Conservation (phyloP, 2,888 invertebrate genomes). For the Polydrusus cervinus region DNA sequence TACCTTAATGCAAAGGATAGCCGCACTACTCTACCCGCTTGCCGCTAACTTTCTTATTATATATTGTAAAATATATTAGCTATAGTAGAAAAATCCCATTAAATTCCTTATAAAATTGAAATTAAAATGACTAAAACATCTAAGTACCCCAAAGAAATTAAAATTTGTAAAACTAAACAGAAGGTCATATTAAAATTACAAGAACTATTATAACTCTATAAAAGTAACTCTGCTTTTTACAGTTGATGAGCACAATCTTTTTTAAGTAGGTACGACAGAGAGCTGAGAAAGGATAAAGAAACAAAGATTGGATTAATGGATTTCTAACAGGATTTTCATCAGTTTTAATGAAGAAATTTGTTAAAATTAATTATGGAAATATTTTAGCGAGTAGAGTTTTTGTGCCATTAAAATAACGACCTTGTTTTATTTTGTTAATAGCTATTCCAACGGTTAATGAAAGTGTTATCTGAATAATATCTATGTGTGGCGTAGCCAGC, state of each 20-base stretch:
- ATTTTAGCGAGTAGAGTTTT: conserved; percentile 16
- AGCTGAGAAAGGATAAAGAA: conserved; percentile 12
- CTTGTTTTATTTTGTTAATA: conserved; percentile 6
- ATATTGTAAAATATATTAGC: no score
- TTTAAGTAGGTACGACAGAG: conserved; percentile 17
- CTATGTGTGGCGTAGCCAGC: no score
- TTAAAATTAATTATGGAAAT: conserved; percentile 23
- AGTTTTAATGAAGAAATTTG: conserved; percentile 21
- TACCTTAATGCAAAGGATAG: no score
- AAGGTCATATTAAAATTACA: neutral
- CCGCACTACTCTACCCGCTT: no score
- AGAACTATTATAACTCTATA: conserved; percentile 9
- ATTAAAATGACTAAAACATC: no score
- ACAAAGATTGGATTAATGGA: conserved; percentile 24
- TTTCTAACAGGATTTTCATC: neutral
- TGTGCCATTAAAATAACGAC: conserved; percentile 14
- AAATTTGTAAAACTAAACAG: neutral
- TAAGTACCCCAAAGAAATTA: no score
- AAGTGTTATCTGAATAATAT: neutral
- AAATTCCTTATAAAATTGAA: no score
- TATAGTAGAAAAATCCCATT: no score
- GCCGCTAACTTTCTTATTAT: no score
- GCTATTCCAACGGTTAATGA: neutral
- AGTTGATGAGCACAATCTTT: neutral
- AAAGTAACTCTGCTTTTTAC: conserved; percentile 2